phyloP scores from a whole-genome alignment of 2,797 vertebrate species.

The Tachyglossus aculeatus region DNA sequence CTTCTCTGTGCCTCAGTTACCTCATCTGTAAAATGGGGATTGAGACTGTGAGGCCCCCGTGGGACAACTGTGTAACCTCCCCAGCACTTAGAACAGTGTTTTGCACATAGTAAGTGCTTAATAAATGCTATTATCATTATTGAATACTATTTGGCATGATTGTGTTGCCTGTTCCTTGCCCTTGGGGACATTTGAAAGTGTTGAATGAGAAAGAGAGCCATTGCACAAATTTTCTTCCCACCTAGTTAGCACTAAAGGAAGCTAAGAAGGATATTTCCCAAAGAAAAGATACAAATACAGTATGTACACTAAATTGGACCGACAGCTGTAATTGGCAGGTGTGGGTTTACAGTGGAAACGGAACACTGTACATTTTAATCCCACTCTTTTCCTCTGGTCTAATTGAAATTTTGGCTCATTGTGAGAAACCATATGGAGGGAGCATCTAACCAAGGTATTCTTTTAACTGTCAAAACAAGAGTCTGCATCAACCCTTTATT shows the following conservation, averaged over 20 bases:
- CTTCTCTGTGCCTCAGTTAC: too few species aligned
- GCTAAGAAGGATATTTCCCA: constrained; percentile 1
- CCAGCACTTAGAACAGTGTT: too few species aligned
- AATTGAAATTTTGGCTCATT: constrained; percentile 26
- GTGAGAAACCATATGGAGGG: not conserved
- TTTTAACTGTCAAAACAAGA: constrained; percentile 32
- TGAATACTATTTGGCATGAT: too few species aligned
- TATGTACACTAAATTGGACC: constrained; percentile 12
- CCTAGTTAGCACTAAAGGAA: not conserved
- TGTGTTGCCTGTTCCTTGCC: not conserved
- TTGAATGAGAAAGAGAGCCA: constrained; percentile 13
- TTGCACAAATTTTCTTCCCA: not conserved
- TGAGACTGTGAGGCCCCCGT: too few species aligned
- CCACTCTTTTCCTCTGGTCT: constrained; percentile 8
- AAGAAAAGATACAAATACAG: constrained; percentile 40
- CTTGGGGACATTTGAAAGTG: constrained; percentile 12
- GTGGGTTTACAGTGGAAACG: constrained; percentile 19
- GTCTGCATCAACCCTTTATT: constrained; percentile 27
- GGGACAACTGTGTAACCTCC: too few species aligned
- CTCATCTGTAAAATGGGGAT: too few species aligned
- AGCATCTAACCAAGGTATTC: constrained; percentile 26
- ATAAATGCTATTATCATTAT: too few species aligned
- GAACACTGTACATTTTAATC: constrained; percentile 26
- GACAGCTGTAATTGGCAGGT: constrained; percentile 14
- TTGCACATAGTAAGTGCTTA: too few species aligned